Evolutionary conservation across 1,140 invertebrate genomes (phyloP), one percentile per base, ranked within the genome.

Genomic region (Pachyrhynchus sulphureomaculatus): DNA sequence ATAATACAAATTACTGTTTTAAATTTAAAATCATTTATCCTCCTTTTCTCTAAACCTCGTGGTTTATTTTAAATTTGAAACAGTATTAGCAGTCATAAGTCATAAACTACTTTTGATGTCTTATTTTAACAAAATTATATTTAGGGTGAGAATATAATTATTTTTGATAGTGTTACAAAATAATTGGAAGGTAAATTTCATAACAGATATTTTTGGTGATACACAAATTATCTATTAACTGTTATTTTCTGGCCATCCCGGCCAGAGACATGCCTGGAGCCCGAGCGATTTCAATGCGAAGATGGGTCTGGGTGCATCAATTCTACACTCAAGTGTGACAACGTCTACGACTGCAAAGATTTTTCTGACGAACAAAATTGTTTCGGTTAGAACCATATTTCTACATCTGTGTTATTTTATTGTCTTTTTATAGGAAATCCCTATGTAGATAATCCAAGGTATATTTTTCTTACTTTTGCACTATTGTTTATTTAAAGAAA

Each of bases 291-390:
- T 76, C 80, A 78, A 72, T 88, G 85, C 79, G 74, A 77, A 66
- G 83, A 82, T 75, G 88, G 79, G 69, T 80, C 81, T 71, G 58
- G 41, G 5, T 89, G 87, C 79, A 86, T 90, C 72, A 82, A 82
- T 58, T 72, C 75, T 68, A 77, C 80, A 64, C 83, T 87, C 71
- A 85, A 88, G 74, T 94, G 92, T 81, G 90, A 95, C 83, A 89
- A 90, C 80, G 85, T 83, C 77, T 88, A 88, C 82, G 91, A 95
- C 82, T 96, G 93, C 82, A 84, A 83, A 77, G 92, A 95, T 81
- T 88, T 89, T 82, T 92, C 90, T 66, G 93, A 96, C 79, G 93
- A 96, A 82, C 87, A 90, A 77, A 87, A 89, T 79, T 95, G 92
- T 84, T 83, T 87, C 80, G 81, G 81, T 83, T 82, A 82, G 81